Evolutionary conservation across 2,113 vertebrate genomes (phyloP), one percentile per base, ranked within the genome.

Genomic region (Trichomycterus rosablanca): DNA sequence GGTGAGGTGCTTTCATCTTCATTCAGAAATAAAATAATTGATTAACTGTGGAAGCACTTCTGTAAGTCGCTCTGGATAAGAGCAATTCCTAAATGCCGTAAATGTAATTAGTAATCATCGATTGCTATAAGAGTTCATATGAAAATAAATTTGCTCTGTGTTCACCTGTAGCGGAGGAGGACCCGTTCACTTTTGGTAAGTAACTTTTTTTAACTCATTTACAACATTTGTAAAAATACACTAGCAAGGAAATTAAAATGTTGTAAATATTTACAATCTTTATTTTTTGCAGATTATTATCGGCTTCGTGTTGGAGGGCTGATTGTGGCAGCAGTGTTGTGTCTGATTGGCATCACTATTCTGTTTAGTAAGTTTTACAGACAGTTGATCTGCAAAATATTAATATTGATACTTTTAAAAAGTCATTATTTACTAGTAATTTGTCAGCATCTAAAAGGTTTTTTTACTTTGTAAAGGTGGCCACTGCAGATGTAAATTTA

Each of bases 401-500:
- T n/a, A n/a, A n/a, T n/a, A n/a, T n/a, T n/a, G n/a, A n/a, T n/a
- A n/a, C n/a, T n/a, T n/a, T n/a, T n/a, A n/a, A n/a, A n/a, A n/a
- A n/a, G n/a, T n/a, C n/a, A n/a, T n/a, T 35, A 35, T 35, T 35
- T 4, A 8, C 8, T 32, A 35, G 34, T 35, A 12, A 1, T 35
- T 34, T 35, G 34, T 35, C 34, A 35, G 9, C 14, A 35, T 9
- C 2, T 4, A 4, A 44, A 37, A 59, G 24, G 20, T 20, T 10
- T 30, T 44, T 18, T 71, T 32, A 73, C 57, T 18, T 71, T 32
- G 72, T 59, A 8, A 73, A 94, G 92, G 92, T 78, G 88, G 89
- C 26, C 91, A 89, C 75, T 94, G 92, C 81, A 86, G 91, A 67
- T 94, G 92, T 83, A 93, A 89, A 73, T 90, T 91, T 71, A 83